These are phyloP conservation scores for Hybos culiciformis DNA, from an alignment of 2,888 invertebrate species.

Conservation along the genomic window DNA sequence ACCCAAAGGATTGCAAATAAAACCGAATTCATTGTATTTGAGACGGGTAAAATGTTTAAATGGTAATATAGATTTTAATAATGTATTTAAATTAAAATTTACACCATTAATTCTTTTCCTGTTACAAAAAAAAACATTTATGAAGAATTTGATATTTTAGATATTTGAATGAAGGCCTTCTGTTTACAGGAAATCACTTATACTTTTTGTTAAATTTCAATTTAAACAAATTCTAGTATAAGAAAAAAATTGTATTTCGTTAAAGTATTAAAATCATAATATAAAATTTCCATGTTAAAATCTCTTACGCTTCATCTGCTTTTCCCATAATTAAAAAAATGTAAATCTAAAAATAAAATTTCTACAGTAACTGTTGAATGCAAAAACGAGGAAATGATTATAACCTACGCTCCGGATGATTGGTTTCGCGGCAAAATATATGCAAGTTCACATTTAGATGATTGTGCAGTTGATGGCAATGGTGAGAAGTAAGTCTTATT, in stretches of 20 bases:
- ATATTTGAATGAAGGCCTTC: too few species aligned
- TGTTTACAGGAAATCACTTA: too few species aligned
- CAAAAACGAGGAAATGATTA: constrained; percentile 51
- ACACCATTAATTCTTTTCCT: background rate
- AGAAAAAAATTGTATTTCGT: too few species aligned
- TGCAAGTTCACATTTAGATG: constrained; percentile 62
- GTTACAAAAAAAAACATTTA: background rate
- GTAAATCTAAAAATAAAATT: background rate
- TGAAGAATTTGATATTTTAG: too few species aligned
- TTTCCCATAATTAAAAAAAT: background rate
- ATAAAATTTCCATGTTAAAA: background rate
- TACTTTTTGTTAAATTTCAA: background rate
- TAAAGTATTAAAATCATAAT: background rate
- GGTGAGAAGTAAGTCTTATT: constrained; percentile 25
- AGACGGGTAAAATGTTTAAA: constrained; percentile 73
- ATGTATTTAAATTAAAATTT: background rate
- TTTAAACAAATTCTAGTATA: background rate
- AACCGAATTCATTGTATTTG: constrained; percentile 52
- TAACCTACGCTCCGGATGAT: constrained; percentile 49
- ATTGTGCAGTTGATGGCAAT: constrained; percentile 49
- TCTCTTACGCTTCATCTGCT: background rate
- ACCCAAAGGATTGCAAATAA: constrained; percentile 49
- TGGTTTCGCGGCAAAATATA: constrained; percentile 62
- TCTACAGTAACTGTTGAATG: constrained; percentile 63
- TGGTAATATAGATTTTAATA: constrained; percentile 39